Base-by-base conservation (phyloP, 2,888 invertebrate genomes). In the Cephonodes hylas region DNA sequence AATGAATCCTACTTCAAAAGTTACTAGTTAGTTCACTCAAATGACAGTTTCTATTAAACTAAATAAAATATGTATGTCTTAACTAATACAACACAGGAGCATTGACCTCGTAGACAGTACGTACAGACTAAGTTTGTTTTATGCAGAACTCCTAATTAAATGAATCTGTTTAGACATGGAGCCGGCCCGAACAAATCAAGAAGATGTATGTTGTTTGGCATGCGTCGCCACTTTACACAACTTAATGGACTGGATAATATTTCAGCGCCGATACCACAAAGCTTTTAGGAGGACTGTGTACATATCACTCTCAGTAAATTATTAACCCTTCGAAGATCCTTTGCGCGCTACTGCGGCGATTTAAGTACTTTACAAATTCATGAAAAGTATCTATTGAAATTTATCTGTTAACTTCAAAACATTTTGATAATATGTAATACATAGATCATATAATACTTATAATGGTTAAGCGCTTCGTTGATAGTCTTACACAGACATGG, bases 221-320 rank as follows among this genome's bases (percentile, higher is more conserved):
- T 20, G 15, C 46, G n/a, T 27, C 38, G 27, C 25, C 60, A 62
- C 48, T 62, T 58, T 45, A 10, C 20, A 56, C 31, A 61, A 42
- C 13, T 42, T 62, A 62, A 58, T 62, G 62, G 62, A 62, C 10
- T 27, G 48, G 42, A 38, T 62, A 42, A 38, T 42, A 48, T 62
- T 62, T 25, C 46, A 13, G 8, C 38, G 15, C 13, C 2, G 22
- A 45, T 38, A 38, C 45, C 38, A 42, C 34, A 45, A 58, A 25
- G 46, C 45, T 61, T 61, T 61, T 59, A 59, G 59, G 22, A 18
- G 15, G 31, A 46, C 46, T 38, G 46, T 34, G 45, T 58, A 58
- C 57, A 42, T 38, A 58, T 6, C 18, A 34, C 38, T 38, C 31
- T 34, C 22, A 10, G 31, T 57, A 57, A 57, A 57, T 38, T 53